Evolutionary conservation across 2,797 vertebrate genomes (phyloP), one percentile per base, ranked within the genome.

Genomic region (Karalla daura): DNA sequence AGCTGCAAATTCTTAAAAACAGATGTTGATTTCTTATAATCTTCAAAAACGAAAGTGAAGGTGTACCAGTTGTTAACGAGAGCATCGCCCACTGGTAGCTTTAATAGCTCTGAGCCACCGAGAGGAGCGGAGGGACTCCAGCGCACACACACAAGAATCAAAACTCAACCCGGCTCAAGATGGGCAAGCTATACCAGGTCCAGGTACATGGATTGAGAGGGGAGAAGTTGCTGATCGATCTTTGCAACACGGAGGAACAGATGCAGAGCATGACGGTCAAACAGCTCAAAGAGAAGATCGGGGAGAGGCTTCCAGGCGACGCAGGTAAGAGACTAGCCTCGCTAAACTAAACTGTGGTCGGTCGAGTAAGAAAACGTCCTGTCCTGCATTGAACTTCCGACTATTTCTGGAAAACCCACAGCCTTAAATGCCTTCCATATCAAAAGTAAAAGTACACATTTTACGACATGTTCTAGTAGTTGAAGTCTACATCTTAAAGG

Each of bases 171-270:
- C n/a, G n/a, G n/a, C n/a, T n/a, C n/a, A 17, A 23, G 7, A 93
- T 94, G 93, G 91, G 90, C 0, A 91, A 91, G 43, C 77, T 89
- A 18, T 93, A 56, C 58, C 90, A 93, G 44, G 67, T 94, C 0
- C 0, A 49, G 0, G 74, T 94, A 4, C 3, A 40, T 12, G 93
- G 90, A 5, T 3, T 88, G 2, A 70, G 53, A 15, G 88, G 88
- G 4, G 80, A 91, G 55, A 88, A 52, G 12, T 66, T 78, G 10
- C 32, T 5, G 0, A 6, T 92, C 4, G 89, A 92, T 54, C 49
- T 93, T 32, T 84, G 88, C 41, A 84, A 78, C 40, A 83, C 86
- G 1, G 86, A 88, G 6, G 77, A 84, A 21, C 84, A 90, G 13
- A 83, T 93, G 53, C 51, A 83, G 28, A 84, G 36, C 21, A 83